These are phyloP conservation scores for Hemistola chrysoprasaria DNA, from an alignment of 2,888 invertebrate species.

Conservation along the genomic window DNA sequence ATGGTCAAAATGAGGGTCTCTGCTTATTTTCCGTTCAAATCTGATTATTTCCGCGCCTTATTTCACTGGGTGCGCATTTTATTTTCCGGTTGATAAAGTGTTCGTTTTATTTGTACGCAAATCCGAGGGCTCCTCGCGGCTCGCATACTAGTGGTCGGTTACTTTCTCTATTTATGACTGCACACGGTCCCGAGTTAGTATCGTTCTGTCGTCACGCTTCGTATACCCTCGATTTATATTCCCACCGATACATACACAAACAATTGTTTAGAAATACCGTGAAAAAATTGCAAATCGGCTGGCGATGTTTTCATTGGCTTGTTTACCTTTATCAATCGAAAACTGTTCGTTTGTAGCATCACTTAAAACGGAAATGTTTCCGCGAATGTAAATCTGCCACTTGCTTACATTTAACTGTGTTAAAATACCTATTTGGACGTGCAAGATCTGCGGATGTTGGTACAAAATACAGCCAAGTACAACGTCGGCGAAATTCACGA, in stretches of 20 bases:
- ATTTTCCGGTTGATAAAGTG: conserved; percentile 66
- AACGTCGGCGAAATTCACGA: conserved; percentile 15
- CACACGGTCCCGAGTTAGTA: conserved; percentile 64
- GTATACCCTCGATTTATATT: conserved; percentile 69
- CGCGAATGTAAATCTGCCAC: conserved; percentile 1
- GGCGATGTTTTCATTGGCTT: conserved; percentile 21
- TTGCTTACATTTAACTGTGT: conserved; percentile 6
- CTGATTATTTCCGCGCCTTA: conserved; percentile 34
- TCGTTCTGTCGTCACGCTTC: conserved; percentile 68
- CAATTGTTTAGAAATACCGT: conserved; percentile 40
- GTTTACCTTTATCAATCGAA: conserved; percentile 16
- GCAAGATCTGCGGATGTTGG: conserved; percentile 4
- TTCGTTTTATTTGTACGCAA: conserved; percentile 72
- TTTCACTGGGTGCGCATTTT: conserved; percentile 46
- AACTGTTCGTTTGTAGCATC: no score
- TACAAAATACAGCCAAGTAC: conserved; percentile 9
- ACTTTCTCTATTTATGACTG: conserved; percentile 68
- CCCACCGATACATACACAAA: conserved; percentile 48
- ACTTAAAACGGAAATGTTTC: background rate
- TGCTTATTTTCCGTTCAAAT: conserved; percentile 22
- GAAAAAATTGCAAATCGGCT: conserved; percentile 29
- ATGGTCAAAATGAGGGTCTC: conserved; percentile 11
- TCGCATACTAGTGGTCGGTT: conserved; percentile 60
- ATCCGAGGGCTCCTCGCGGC: conserved; percentile 58
- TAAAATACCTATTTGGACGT: conserved; percentile 11